Evolutionary conservation across 2,797 vertebrate genomes (phyloP), one percentile per base, ranked within the genome.

Genomic region (Gallinago stenura): DNA sequence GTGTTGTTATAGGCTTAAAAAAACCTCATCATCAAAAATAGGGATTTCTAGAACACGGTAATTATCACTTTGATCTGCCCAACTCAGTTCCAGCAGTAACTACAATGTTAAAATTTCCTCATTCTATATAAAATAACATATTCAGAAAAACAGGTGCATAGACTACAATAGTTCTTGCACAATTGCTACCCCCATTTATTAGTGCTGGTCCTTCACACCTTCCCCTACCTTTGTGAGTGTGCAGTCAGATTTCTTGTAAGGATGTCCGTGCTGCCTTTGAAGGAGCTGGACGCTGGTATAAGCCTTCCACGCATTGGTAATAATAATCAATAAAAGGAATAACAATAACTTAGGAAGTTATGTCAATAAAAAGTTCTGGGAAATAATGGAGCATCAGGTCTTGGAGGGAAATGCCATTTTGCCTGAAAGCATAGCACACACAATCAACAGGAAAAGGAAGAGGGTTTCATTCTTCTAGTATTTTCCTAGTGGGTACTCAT

Each of bases 381-480:
- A 95, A 97, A 96, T 80, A 92, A 95, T 33, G 30, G 70, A 94
- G 81, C 30, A 25, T 50, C 72, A 20, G 7, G 72, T 87, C 82
- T 92, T 87, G 51, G 69, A 97, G 89, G 97, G 85, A 98, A 97
- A 93, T 56, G 19, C 64, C 51, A 84, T 96, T 98, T 95, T 80
- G 66, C 48, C 80, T 88, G 89, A 87, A 95, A 96, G 92, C 28
- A 48, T 64, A 82, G 87, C 51, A 76, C 48, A 16, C 31, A 31
- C 39, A 89, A 83, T 75, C 95, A 94, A 91, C 94, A 93, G 97
- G 97, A 98, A 98, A 95, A 91, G 93, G 96, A 97, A 96, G 68
- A 68, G 53, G 12, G 33, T 87, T 95, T 86, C 37, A 93, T 97
- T 97, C 76, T 89, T 93, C 73, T 50, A 35, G 20, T 69, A 90